These are phyloP conservation scores for Mormyrus proboscirostris DNA, from an alignment of 2,797 vertebrate genomes.

Conservation along the genomic window DNA sequence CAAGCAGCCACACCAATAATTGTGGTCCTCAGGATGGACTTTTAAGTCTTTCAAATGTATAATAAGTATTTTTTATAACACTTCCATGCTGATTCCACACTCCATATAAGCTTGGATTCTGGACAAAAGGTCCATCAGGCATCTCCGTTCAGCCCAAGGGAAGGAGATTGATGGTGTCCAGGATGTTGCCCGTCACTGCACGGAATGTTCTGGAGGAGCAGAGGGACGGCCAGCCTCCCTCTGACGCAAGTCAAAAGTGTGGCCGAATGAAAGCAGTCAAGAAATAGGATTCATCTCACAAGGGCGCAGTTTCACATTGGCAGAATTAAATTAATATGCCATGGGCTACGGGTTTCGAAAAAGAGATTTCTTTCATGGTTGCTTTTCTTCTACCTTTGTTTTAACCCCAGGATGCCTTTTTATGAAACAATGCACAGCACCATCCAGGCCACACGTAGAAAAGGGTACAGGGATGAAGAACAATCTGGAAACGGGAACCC, in stretches of 20 bases:
- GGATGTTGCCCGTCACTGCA: background rate
- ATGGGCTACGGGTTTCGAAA: background rate
- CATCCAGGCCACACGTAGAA: background rate
- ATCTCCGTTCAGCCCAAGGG: background rate
- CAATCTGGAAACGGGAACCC: background rate
- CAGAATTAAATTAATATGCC: conserved; percentile 10
- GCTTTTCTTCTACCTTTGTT: background rate
- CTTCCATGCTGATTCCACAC: conserved; percentile 3
- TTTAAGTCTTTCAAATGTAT: background rate
- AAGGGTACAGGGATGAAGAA: background rate
- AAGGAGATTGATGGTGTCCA: background rate
- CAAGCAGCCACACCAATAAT: background rate
- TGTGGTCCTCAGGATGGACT: background rate
- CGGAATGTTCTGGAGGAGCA: background rate
- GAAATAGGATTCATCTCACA: conserved; percentile 2
- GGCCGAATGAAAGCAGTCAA: background rate
- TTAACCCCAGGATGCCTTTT: background rate
- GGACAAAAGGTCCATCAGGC: conserved; percentile 54
- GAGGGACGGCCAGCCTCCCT: background rate
- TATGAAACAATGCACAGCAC: background rate
- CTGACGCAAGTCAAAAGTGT: background rate
- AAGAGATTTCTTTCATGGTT: background rate
- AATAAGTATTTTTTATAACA: background rate
- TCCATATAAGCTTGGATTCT: conserved; percentile 33
- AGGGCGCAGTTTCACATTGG: background rate